Conservation (phyloP, 2,888 invertebrate species). For the Coleophora deauratella region DNA sequence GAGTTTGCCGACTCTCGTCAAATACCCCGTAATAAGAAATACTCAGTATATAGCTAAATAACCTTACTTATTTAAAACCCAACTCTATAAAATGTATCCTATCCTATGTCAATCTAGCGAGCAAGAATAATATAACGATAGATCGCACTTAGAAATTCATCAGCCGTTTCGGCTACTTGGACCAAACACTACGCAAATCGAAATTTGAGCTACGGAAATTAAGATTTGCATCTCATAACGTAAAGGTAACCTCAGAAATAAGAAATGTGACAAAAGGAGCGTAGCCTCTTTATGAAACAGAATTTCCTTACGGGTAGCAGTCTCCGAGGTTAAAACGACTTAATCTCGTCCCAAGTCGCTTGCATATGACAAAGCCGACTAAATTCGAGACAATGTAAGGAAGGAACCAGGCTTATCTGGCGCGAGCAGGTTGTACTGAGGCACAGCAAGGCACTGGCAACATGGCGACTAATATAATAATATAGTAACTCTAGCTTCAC, state of each 20-base stretch:
- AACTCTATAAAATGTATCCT: too few relatives aligned
- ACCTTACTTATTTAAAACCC: too few relatives aligned
- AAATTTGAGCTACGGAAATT: too few relatives aligned
- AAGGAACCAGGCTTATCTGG: conserved; percentile 46
- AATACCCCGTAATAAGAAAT: too few relatives aligned
- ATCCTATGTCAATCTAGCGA: too few relatives aligned
- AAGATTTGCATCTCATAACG: too few relatives aligned
- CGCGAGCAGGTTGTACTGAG: conserved; percentile 33
- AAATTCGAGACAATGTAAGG: conserved; percentile 40
- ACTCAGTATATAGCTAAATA: too few relatives aligned
- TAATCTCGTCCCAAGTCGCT: conserved; percentile 20
- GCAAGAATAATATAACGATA: too few relatives aligned
- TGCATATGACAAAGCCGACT: conserved; percentile 32
- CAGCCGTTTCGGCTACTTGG: too few relatives aligned
- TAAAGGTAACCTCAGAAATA: not conserved
- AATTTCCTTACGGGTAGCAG: not conserved
- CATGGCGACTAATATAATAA: conserved; percentile 16
- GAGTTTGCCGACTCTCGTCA: too few relatives aligned
- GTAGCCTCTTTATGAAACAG: not conserved
- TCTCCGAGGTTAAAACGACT: not conserved
- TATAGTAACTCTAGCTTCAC: not conserved
- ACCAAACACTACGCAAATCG: too few relatives aligned
- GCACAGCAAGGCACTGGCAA: conserved; percentile 17
- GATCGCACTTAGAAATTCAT: too few relatives aligned
- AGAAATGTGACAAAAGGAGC: not conserved